These are phyloP conservation scores for Coelopa frigida DNA, from an alignment of 1,140 invertebrate species.

Conservation along the genomic window DNA sequence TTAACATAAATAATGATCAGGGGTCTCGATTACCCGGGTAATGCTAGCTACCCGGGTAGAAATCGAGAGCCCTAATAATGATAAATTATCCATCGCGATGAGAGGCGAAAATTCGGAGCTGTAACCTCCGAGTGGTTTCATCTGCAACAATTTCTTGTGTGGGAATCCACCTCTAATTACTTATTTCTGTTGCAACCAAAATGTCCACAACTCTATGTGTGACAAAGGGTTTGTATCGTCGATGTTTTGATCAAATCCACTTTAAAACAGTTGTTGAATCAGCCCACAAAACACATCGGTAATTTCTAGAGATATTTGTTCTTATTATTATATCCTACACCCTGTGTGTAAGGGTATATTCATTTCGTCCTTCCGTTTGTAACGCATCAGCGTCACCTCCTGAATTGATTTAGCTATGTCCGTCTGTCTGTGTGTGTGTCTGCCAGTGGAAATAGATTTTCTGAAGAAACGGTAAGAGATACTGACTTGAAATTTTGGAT, in stretches of 20 bases:
- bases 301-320: neutral
- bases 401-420: no score
- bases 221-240: slow-evolving; percentile 18
- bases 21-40: no score
- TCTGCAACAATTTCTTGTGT: neutral
- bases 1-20: neutral
- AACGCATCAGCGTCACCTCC: no score
- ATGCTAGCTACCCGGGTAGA: no score
- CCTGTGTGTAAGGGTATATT: no score
- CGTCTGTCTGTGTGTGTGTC: no score
- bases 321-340: no score
- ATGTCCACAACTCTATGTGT: slow-evolving; percentile 13
- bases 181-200: slow-evolving; percentile 5
- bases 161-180: slow-evolving; percentile 15
- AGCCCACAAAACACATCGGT: slow-evolving; percentile 14
- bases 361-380: no score
- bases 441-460: no score
- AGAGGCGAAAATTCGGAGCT: neutral
- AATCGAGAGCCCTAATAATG: no score
- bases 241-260: slow-evolving; percentile 23
- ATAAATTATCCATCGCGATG: neutral
- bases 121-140: neutral
- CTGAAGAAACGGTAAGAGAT: no score
- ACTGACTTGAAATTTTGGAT: no score
- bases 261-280: slow-evolving; percentile 21